phyloP scores from a whole-genome alignment of 2,888 invertebrate genomes.

The Erebia ligea region DNA sequence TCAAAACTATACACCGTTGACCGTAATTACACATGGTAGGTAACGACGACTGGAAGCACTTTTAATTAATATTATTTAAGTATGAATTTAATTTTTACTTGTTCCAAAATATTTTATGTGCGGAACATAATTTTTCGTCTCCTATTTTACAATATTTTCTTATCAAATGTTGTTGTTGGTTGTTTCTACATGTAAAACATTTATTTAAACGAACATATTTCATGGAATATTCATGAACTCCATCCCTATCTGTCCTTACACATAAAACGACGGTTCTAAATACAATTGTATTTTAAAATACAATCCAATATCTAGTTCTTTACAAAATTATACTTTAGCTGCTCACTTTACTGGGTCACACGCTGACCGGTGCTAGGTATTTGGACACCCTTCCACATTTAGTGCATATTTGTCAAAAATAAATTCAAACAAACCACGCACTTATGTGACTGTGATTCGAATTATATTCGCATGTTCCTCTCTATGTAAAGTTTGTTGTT shows the following conservation, averaged over 20 bases:
- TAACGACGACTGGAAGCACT: too few relatives aligned
- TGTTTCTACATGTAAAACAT: neutral
- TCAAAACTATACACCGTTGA: too few relatives aligned
- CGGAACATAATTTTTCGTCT: neutral
- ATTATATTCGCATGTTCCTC: slow-evolving; percentile 13
- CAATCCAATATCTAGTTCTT: slow-evolving; percentile 30
- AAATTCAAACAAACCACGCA: slow-evolving; percentile 20
- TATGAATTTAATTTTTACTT: too few relatives aligned
- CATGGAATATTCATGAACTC: neutral
- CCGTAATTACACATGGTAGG: too few relatives aligned
- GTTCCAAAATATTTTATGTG: slow-evolving; percentile 10
- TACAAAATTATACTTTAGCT: slow-evolving; percentile 40
- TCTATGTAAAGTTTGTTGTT: slow-evolving; percentile 13
- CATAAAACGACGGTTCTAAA: slow-evolving; percentile 10
- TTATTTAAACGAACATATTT: slow-evolving; percentile 3
- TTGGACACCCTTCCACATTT: slow-evolving; percentile 32
- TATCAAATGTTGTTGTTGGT: neutral
- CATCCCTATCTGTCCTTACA: neutral
- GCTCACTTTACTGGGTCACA: slow-evolving; percentile 65
- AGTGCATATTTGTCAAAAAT: slow-evolving; percentile 23
- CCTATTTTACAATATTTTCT: neutral
- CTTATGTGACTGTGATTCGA: slow-evolving; percentile 9
- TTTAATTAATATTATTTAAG: too few relatives aligned
- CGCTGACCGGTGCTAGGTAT: slow-evolving; percentile 51
- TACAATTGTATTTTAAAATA: slow-evolving; percentile 28